Conservation (phyloP, 2,113 vertebrate genomes). For the Gavialis gangeticus region DNA sequence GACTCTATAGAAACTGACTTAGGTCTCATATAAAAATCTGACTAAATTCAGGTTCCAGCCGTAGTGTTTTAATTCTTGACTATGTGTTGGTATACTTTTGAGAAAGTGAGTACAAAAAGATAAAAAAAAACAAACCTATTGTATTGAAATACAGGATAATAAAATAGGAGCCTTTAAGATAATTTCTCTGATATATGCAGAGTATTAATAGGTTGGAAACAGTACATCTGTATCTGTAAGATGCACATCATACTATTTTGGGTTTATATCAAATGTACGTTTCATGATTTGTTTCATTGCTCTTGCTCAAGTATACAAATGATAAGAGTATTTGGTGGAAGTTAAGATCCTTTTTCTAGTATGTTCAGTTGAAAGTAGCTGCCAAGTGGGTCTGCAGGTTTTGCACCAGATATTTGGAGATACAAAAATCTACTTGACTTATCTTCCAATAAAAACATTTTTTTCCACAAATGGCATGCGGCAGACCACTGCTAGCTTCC, state of each 20-base stretch:
- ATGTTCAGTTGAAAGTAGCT: not conserved
- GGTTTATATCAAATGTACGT: not conserved
- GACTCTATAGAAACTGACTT: not conserved
- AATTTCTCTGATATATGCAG: not conserved
- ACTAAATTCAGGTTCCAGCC: not conserved
- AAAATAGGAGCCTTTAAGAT: not conserved
- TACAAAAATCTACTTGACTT: too few species aligned
- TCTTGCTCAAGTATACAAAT: not conserved
- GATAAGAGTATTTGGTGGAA: not conserved
- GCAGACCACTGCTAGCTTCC: not conserved
- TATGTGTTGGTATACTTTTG: not conserved
- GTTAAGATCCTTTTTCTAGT: not conserved
- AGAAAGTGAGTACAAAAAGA: not conserved
- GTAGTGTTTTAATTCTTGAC: not conserved
- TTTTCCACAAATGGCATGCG: not conserved
- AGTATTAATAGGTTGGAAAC: not conserved
- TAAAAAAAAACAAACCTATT: not conserved
- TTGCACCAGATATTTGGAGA: not conserved
- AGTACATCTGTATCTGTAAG: not conserved
- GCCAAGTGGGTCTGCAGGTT: not conserved
- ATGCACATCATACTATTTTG: not conserved
- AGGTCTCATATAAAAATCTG: not conserved
- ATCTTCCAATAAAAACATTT: not conserved
- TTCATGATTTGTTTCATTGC: not conserved
- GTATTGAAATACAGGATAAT: not conserved